These are phyloP conservation scores for Porphyrio hochstetteri DNA, from an alignment of 2,113 vertebrate genomes.

Conservation along the genomic window DNA sequence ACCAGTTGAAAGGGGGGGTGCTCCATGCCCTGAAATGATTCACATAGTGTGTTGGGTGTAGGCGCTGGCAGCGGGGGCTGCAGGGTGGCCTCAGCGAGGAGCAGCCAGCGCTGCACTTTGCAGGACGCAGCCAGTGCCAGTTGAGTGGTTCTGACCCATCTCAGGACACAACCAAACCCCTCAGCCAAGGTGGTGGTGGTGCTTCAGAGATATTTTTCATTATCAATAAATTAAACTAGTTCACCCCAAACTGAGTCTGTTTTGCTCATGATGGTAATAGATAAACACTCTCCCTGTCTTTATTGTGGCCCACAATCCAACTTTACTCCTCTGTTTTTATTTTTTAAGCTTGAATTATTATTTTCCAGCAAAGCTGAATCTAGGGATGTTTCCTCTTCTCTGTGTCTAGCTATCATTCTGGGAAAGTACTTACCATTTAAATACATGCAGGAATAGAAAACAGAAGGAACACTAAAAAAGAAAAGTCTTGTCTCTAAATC, in stretches of 20 bases:
- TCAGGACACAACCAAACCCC: fast-evolving
- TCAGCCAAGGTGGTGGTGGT: background rate
- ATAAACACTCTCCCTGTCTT: background rate
- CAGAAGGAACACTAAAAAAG: background rate
- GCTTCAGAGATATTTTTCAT: background rate
- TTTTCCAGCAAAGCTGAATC: background rate
- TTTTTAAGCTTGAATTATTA: background rate
- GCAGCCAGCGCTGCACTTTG: fast-evolving
- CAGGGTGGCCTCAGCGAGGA: background rate
- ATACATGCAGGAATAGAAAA: background rate
- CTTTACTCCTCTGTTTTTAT: too few species aligned
- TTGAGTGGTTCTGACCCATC: fast-evolving
- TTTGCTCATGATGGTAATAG: background rate
- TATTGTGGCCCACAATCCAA: background rate
- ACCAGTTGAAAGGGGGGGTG: background rate
- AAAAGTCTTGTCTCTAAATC: background rate
- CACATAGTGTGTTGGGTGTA: background rate
- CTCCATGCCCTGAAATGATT: background rate
- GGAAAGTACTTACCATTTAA: background rate
- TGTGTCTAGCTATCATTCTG: background rate
- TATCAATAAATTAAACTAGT: background rate
- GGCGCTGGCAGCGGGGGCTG: background rate
- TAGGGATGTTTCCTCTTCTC: background rate
- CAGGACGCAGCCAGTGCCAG: fast-evolving
- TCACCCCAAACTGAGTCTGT: background rate